phyloP scores from a whole-genome alignment of 1,140 invertebrate species.

The Heliconius nattereri region DNA sequence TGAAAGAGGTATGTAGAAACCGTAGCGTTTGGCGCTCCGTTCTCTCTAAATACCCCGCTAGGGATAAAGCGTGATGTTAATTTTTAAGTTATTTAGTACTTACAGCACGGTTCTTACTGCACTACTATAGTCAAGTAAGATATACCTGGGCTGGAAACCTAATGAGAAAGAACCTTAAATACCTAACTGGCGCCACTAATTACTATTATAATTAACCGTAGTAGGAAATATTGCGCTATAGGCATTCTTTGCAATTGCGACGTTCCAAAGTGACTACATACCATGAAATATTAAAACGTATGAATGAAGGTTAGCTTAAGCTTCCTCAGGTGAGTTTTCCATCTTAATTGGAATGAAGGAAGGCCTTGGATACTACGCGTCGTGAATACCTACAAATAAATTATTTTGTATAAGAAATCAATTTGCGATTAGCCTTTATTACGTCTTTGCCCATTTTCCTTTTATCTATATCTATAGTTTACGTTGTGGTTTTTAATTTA shows the following conservation, averaged over 20 bases:
- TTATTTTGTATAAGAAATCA: not conserved
- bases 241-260: slow-evolving; percentile 21
- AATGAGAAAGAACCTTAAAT: not conserved
- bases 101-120: not conserved
- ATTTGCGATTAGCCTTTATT: too few relatives aligned
- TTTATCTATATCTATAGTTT: not conserved
- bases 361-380: not conserved
- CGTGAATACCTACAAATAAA: not conserved
- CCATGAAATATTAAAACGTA: slow-evolving; percentile 37
- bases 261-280: slow-evolving; percentile 28
- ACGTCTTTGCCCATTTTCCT: not conserved
- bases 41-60: too few relatives aligned
- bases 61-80: too few relatives aligned
- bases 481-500: slow-evolving; percentile 17
- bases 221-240: slow-evolving; percentile 27
- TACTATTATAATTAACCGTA: slow-evolving; percentile 9
- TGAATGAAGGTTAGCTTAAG: slow-evolving; percentile 26
- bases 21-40: too few relatives aligned
- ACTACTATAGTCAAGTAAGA: not conserved
- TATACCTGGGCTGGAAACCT: too few relatives aligned
- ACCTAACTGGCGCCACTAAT: slow-evolving; percentile 14
- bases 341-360: slow-evolving; percentile 25
- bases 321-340: slow-evolving; percentile 32
- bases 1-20: too few relatives aligned
- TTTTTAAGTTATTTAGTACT: too few relatives aligned